Evolutionary conservation across 2,797 vertebrate species (phyloP).

Genomic region (Cossypha polioptera): DNA sequence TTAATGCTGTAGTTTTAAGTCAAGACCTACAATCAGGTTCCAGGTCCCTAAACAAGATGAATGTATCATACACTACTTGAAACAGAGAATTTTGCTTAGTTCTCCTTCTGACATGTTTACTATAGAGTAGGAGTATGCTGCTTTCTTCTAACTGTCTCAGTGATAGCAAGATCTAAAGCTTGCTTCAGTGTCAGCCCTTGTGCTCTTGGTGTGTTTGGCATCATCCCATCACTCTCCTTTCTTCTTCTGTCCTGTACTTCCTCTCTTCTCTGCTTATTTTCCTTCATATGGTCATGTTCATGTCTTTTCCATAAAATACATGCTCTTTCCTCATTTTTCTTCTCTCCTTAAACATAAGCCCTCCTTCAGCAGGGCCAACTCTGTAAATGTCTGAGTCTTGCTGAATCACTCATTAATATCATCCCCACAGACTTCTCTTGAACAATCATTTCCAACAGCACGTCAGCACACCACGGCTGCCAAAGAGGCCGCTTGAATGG

Average conservation of each 20-base stretch:
- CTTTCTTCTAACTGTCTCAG: not conserved
- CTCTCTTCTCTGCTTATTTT: not conserved
- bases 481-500: not conserved
- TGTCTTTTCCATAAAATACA: not conserved
- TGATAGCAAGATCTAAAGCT: not conserved
- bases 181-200: not conserved
- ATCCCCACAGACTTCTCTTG: not conserved
- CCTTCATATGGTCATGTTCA: not conserved
- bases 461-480: conserved; percentile 1
- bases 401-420: not conserved
- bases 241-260: not conserved
- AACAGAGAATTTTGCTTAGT: not conserved
- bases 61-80: not conserved
- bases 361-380: not conserved
- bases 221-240: not conserved
- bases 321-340: not conserved
- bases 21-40: not conserved
- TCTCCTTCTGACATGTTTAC: not conserved
- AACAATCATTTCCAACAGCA: not conserved
- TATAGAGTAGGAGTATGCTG: not conserved
- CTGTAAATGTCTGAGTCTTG: not conserved
- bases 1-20: not conserved
- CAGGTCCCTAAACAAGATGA: not conserved
- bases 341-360: not conserved
- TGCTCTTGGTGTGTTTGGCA: not conserved